Conservation (phyloP, 2,797 vertebrate species). For the Peromyscus attwateri region DNA sequence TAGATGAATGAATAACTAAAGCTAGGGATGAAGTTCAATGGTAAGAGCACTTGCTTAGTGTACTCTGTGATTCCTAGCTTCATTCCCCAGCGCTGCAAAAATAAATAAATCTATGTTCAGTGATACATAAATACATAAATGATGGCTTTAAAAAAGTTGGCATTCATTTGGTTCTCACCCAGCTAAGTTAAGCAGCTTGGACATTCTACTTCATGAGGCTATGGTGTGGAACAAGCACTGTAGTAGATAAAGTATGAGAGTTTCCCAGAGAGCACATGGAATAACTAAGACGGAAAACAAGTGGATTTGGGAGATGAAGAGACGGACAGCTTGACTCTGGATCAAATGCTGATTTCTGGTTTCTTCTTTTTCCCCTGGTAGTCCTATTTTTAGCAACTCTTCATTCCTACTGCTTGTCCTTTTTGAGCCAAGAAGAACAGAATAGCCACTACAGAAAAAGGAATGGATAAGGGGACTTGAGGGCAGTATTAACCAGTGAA, state of each 20-base stretch:
- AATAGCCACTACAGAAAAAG: background rate
- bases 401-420: slow-evolving; percentile 13
- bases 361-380: slow-evolving; percentile 7
- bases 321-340: background rate
- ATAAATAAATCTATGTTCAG: background rate
- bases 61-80: background rate
- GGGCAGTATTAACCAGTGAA: slow-evolving; percentile 17
- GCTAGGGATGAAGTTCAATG: background rate
- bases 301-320: background rate
- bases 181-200: slow-evolving; percentile 26
- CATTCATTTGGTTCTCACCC: background rate
- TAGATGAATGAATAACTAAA: background rate
- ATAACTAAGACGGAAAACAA: background rate
- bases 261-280: background rate
- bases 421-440: slow-evolving; percentile 36
- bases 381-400: slow-evolving; percentile 32
- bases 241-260: background rate
- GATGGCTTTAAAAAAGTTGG: slow-evolving; percentile 3
- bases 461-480: background rate
- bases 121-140: background rate
- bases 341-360: slow-evolving; percentile 31
- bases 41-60: background rate
- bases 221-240: background rate
- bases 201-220: background rate
- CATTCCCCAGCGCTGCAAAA: background rate